These are phyloP conservation scores for Ursus arctos DNA, from an alignment of 2,113 vertebrate species.

Conservation along the genomic window DNA sequence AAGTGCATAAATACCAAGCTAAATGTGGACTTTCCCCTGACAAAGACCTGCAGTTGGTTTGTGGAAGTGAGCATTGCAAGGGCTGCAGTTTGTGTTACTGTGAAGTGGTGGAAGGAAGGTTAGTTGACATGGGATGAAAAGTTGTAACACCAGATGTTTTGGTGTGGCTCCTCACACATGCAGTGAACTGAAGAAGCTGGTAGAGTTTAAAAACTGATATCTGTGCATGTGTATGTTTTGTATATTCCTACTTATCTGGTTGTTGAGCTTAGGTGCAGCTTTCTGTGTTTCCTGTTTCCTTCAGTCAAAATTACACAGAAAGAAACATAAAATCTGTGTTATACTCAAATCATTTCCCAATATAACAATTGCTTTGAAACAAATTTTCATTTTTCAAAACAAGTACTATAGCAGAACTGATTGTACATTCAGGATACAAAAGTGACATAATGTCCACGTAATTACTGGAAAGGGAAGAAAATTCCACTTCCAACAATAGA, in stretches of 20 bases:
- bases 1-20: background rate
- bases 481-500: background rate
- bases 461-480: background rate
- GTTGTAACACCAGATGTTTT: background rate
- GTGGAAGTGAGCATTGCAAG: background rate
- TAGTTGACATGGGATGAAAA: background rate
- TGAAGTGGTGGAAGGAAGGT: background rate
- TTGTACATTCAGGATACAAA: background rate
- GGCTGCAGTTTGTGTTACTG: background rate
- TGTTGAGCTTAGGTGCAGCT: background rate
- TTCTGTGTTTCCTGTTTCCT: background rate
- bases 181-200: background rate
- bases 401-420: background rate
- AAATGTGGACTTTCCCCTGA: background rate
- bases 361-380: conserved; percentile 17
- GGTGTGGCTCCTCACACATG: background rate
- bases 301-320: background rate
- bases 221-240: background rate
- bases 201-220: background rate
- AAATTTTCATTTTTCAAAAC: background rate
- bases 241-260: background rate
- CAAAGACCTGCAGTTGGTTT: background rate
- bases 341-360: background rate
- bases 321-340: background rate
- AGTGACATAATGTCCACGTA: background rate